Conservation (phyloP, 1,140 invertebrate species). For the Dolichoris vasculosae region DNA sequence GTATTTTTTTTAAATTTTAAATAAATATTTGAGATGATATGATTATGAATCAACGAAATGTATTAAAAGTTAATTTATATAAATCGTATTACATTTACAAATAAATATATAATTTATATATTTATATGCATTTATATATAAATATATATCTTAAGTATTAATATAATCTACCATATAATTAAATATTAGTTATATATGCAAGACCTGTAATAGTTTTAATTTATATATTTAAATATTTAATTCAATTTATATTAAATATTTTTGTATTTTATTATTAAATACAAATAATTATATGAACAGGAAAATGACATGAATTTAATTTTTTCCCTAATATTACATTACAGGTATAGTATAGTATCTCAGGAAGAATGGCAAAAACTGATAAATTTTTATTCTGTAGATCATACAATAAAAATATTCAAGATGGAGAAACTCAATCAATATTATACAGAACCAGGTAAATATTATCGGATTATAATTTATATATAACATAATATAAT, state of each 20-base stretch:
- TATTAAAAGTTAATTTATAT: no score
- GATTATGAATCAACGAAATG: no score
- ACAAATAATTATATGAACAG: not conserved
- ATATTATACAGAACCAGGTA: constrained; percentile 34
- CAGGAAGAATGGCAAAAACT: constrained; percentile 69
- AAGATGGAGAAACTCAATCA: constrained; percentile 52
- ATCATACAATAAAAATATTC: constrained; percentile 63
- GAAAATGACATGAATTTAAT: not conserved
- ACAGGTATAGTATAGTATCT: constrained; percentile 64
- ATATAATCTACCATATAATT: no score
- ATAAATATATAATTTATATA: no score
- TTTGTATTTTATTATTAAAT: not conserved
- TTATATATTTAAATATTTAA: no score
- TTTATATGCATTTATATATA: no score
- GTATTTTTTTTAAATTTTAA: no score
- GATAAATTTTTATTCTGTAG: constrained; percentile 65
- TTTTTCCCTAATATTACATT: constrained; percentile 54
- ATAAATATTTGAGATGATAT: no score
- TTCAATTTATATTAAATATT: not conserved
- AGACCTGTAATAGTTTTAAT: no score
- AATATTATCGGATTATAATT: not conserved
- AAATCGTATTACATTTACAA: no score
- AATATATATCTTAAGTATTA: no score
- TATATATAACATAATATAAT: not conserved
- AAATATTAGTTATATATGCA: no score